phyloP scores from a whole-genome alignment of 2,888 invertebrate genomes.

The Lycia hirtaria region DNA sequence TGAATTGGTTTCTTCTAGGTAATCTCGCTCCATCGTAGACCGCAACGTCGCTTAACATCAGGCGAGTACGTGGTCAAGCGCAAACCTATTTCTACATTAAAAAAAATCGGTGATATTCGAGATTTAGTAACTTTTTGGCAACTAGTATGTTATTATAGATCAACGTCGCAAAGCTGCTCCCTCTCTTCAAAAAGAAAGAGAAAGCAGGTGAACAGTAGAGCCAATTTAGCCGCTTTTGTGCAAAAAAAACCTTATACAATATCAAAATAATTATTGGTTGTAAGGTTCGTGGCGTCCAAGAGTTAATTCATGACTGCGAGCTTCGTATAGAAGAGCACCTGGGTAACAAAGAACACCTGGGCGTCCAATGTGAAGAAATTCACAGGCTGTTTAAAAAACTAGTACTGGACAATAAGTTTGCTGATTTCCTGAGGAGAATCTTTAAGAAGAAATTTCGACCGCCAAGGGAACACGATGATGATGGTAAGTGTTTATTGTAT shows the following conservation, averaged over 20 bases:
- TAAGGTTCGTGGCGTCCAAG: slow-evolving; percentile 81
- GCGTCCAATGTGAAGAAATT: slow-evolving; percentile 60
- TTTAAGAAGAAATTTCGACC: slow-evolving; percentile 93
- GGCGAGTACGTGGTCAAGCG: too few species aligned
- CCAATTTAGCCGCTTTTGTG: too few species aligned
- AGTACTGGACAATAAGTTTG: slow-evolving; percentile 80
- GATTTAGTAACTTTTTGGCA: too few species aligned
- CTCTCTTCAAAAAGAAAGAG: too few species aligned
- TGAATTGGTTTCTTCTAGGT: too few species aligned
- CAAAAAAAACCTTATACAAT: not conserved
- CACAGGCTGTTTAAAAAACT: slow-evolving; percentile 85
- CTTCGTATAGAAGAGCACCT: slow-evolving; percentile 81
- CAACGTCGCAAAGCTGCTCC: too few species aligned
- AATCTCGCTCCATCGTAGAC: too few species aligned
- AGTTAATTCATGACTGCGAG: slow-evolving; percentile 77
- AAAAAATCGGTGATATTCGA: too few species aligned
- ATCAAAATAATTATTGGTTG: not conserved
- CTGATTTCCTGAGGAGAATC: slow-evolving; percentile 86
- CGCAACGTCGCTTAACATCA: too few species aligned
- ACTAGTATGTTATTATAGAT: too few species aligned
- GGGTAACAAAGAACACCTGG: slow-evolving; percentile 62
- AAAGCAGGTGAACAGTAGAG: too few species aligned
- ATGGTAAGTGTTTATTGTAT: slow-evolving; percentile 56
- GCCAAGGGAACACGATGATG: slow-evolving; percentile 84
- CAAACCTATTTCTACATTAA: too few species aligned